Conservation (phyloP, 2,113 vertebrate species). For the Charina bottae region DNA sequence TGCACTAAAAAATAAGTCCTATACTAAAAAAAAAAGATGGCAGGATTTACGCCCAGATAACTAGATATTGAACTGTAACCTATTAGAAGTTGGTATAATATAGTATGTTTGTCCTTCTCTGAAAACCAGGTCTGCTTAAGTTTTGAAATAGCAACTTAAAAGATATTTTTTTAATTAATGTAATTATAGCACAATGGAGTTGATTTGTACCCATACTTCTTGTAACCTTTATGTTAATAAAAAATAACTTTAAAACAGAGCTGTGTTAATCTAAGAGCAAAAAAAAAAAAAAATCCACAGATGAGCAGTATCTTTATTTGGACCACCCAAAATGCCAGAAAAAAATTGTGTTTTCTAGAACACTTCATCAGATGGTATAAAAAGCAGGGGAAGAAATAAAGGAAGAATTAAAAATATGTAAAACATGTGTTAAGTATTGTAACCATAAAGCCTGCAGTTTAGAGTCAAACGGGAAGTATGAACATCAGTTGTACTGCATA, state of each 20-base stretch:
- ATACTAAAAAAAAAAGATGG: neutral
- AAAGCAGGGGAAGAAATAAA: no score
- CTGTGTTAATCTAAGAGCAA: neutral
- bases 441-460: no score
- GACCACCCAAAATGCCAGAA: neutral
- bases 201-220: neutral
- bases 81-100: neutral
- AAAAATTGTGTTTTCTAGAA: neutral
- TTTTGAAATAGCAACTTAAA: neutral
- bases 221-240: neutral
- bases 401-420: no score
- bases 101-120: neutral
- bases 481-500: no score
- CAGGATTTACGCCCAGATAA: neutral
- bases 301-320: neutral
- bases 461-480: no score
- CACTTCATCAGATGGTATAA: no score
- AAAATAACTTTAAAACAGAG: neutral
- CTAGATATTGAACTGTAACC: neutral
- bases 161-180: neutral
- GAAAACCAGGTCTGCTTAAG: neutral
- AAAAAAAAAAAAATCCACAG: neutral
- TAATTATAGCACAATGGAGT: neutral
- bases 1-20: neutral
- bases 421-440: no score